These are phyloP conservation scores for Cremastinae sp. DNA, from an alignment of 2,888 invertebrate species.

Conservation along the genomic window DNA sequence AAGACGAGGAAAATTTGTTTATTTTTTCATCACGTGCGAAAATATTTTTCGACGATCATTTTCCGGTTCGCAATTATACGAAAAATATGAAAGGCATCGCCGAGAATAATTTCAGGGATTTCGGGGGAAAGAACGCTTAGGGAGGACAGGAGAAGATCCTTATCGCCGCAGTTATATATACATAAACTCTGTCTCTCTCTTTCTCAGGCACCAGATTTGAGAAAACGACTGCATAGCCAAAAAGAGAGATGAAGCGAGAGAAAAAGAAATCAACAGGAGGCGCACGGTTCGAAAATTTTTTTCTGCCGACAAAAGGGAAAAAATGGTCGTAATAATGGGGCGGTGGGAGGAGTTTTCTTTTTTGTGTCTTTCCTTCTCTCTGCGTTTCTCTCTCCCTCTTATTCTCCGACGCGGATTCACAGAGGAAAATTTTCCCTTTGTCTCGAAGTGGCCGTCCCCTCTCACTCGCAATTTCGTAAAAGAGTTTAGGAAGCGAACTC, in stretches of 20 bases:
- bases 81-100: constrained; percentile 15
- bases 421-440: constrained; percentile 65
- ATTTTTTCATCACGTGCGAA: constrained; percentile 8
- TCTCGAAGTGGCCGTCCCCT: constrained; percentile 59
- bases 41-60: constrained; percentile 7
- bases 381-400: constrained; percentile 24
- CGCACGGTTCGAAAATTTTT: constrained; percentile 63
- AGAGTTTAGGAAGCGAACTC: constrained; percentile 35
- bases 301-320: constrained; percentile 69
- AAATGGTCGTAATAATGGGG: constrained; percentile 71
- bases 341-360: constrained; percentile 69
- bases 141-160: constrained; percentile 41
- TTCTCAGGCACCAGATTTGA: constrained; percentile 38
- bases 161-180: constrained; percentile 30
- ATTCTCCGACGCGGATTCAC: constrained; percentile 55
- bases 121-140: constrained; percentile 35
- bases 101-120: constrained; percentile 18
- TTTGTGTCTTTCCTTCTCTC: constrained; percentile 10
- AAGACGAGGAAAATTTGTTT: too few relatives aligned
- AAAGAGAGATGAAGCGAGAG: constrained; percentile 36
- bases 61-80: constrained; percentile 38
- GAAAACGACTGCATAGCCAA: constrained; percentile 50
- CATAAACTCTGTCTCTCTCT: too few relatives aligned
- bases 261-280: constrained; percentile 44
- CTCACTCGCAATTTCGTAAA: constrained; percentile 57